Evolutionary conservation across 1,140 invertebrate genomes (phyloP).

Genomic region (Pantala flavescens): DNA sequence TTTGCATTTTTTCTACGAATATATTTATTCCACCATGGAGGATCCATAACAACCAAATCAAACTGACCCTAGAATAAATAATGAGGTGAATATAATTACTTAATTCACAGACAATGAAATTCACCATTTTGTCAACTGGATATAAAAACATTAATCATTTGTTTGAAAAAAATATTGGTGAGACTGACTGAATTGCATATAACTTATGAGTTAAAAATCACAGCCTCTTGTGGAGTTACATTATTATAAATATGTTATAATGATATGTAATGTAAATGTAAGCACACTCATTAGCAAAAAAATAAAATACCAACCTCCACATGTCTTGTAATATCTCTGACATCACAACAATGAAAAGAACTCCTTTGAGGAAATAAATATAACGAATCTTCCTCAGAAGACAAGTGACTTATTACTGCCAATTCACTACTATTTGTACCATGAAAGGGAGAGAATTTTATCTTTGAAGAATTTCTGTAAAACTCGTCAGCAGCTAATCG

Average conservation of each 20-base stretch:
- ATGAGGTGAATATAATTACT: neutral
- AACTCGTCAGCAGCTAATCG: neutral
- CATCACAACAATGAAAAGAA: neutral
- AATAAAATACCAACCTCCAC: neutral
- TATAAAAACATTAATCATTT: too few relatives aligned
- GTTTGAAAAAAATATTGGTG: too few relatives aligned
- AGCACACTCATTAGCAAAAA: too few relatives aligned
- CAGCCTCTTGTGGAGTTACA: too few relatives aligned
- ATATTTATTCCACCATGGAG: neutral
- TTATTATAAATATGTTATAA: too few relatives aligned
- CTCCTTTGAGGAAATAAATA: neutral
- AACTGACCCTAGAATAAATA: neutral
- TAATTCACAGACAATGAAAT: neutral
- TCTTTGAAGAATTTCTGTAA: neutral
- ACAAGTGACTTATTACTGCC: neutral
- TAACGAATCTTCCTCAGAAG: neutral
- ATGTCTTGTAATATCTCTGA: neutral
- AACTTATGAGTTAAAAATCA: too few relatives aligned
- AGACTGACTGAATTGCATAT: too few relatives aligned
- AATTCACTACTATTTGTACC: neutral
- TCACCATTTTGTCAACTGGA: too few relatives aligned
- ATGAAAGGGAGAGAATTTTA: neutral
- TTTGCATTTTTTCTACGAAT: neutral
- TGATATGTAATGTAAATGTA: too few relatives aligned
- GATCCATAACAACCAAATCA: neutral